Conservation (phyloP, 2,113 vertebrate genomes). For the Sinocyclocheilus grahami region DNA sequence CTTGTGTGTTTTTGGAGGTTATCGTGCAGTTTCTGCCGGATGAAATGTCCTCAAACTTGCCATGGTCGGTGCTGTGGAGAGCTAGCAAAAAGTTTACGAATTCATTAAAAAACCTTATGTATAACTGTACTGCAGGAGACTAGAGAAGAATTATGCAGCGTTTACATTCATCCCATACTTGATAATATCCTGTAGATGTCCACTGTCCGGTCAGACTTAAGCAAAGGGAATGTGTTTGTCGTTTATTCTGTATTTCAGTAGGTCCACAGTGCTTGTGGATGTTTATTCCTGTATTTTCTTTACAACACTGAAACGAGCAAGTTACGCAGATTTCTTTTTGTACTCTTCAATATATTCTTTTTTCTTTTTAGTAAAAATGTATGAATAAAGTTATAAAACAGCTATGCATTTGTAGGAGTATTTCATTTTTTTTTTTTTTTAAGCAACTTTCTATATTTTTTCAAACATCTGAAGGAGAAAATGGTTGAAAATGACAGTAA, state of each 20-base stretch:
- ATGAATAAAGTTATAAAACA: slow-evolving; percentile 54
- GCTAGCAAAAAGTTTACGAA: not conserved
- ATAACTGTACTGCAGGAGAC: not conserved
- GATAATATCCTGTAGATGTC: not conserved
- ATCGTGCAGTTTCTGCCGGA: slow-evolving; percentile 15
- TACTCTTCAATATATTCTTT: slow-evolving; percentile 25
- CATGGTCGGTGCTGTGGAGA: not conserved
- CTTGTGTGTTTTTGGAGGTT: slow-evolving; percentile 16
- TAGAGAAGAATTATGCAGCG: not conserved
- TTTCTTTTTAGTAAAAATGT: slow-evolving; percentile 43
- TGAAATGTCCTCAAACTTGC: slow-evolving; percentile 5
- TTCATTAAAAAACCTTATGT: not conserved
- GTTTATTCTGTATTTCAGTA: slow-evolving; percentile 20
- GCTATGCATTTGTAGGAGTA: not conserved
- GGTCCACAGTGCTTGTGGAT: slow-evolving; percentile 15
- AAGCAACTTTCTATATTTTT: not conserved
- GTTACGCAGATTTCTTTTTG: slow-evolving; percentile 21
- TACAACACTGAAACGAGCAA: slow-evolving; percentile 23
- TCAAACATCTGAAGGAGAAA: no score
- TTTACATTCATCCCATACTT: slow-evolving; percentile 20
- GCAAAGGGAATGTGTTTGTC: slow-evolving; percentile 38
- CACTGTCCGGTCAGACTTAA: not conserved
- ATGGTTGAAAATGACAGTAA: not conserved
- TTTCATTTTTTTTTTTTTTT: not conserved
- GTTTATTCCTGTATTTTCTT: slow-evolving; percentile 19